Conservation (phyloP, 1,140 invertebrate species). For the Pogonomyrmex barbatus region DNA sequence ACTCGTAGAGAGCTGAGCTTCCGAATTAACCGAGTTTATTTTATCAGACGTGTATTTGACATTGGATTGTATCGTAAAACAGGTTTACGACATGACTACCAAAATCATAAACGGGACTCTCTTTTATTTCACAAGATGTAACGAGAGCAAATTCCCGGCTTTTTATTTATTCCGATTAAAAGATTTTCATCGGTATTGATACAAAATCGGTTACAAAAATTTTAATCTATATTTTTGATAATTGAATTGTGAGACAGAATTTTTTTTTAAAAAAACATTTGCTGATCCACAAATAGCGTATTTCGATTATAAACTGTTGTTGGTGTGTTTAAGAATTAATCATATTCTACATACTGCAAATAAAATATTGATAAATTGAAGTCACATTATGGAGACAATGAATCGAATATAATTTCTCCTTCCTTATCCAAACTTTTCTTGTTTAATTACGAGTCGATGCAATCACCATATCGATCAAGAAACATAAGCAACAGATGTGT, state of each 20-base stretch:
- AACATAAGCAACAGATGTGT: constrained; percentile 21
- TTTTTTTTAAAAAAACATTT: background rate
- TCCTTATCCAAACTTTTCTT: background rate
- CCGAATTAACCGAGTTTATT: constrained; percentile 11
- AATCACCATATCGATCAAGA: constrained; percentile 26
- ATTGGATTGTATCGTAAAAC: constrained; percentile 43
- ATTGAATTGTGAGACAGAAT: background rate
- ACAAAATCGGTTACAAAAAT: background rate
- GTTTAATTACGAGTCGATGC: background rate
- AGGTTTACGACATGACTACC: constrained; percentile 67
- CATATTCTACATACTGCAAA: background rate
- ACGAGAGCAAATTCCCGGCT: background rate
- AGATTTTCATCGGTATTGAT: constrained; percentile 16
- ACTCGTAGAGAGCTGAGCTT: constrained; percentile 18
- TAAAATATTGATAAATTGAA: constrained; percentile 9
- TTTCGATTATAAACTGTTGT: background rate
- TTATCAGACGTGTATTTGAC: constrained; percentile 68
- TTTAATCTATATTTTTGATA: background rate
- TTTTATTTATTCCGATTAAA: background rate
- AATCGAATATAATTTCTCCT: constrained; percentile 10
- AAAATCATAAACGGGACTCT: constrained; percentile 52
- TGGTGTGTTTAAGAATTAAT: background rate
- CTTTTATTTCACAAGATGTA: constrained; percentile 28
- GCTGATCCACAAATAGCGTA: background rate
- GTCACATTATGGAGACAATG: background rate